phyloP scores from a whole-genome alignment of 2,113 vertebrate genomes.

The Seriola dumerili region DNA sequence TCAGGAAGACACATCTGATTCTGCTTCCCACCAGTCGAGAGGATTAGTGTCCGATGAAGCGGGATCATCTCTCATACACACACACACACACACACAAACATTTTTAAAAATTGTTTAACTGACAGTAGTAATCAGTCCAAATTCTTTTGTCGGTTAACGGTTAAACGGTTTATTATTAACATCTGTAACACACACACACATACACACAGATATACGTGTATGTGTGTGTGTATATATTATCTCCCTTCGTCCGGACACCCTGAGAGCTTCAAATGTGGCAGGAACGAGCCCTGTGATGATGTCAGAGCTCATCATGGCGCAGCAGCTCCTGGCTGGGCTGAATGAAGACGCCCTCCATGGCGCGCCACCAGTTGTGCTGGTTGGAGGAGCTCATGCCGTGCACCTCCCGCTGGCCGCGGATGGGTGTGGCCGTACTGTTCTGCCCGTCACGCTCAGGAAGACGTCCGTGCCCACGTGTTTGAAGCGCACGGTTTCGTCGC shows the following conservation, averaged over 20 bases:
- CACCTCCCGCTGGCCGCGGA: conserved; percentile 94
- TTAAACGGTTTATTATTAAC: no score
- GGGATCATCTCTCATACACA: no score
- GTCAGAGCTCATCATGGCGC: conserved; percentile 93
- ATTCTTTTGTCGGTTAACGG: no score
- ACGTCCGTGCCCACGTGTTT: conserved; percentile 92
- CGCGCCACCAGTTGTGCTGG: conserved; percentile 93
- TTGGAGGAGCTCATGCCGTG: conserved; percentile 90
- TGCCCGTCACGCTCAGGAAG: conserved; percentile 94
- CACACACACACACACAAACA: no score
- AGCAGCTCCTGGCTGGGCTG: conserved; percentile 86
- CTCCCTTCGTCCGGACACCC: conserved; percentile 6
- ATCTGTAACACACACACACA: no score
- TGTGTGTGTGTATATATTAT: no score
- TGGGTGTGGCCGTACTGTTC: conserved; percentile 97
- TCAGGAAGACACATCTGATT: no score
- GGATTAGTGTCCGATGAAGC: no score
- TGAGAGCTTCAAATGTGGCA: conserved; percentile 29
- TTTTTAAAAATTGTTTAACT: no score
- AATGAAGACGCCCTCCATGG: conserved; percentile 97
- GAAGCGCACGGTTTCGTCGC: conserved; percentile 91
- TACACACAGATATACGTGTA: no score
- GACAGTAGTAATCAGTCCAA: no score
- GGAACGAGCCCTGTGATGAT: neutral
- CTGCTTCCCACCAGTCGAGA: no score